Evolutionary conservation across 2,888 invertebrate species (phyloP).

Genomic region (Tipula vernalis): DNA sequence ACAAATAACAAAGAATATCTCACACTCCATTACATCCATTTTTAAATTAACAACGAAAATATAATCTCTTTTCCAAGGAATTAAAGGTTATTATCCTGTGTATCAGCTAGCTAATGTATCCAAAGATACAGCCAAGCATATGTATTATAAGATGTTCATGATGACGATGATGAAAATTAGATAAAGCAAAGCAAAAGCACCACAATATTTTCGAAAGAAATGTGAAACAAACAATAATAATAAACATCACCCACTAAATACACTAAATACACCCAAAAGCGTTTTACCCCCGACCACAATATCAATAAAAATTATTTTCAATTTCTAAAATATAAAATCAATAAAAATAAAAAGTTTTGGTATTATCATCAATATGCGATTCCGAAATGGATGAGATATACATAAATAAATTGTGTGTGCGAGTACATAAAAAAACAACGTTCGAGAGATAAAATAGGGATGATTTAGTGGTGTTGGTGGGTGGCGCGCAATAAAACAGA

Average conservation of each 20-base stretch:
- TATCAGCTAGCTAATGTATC: not conserved
- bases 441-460: not conserved
- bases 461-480: not conserved
- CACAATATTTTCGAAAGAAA: not conserved
- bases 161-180: not conserved
- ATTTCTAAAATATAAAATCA: not conserved
- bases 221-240: not conserved
- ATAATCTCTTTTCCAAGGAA: not conserved
- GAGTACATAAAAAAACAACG: not conserved
- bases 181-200: not conserved
- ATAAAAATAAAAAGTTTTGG: not conserved
- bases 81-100: not conserved
- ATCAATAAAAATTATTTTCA: not conserved
- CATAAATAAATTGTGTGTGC: not conserved
- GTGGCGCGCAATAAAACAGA: not conserved
- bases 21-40: not conserved
- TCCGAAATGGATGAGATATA: not conserved
- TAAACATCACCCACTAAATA: not conserved
- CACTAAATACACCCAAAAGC: not conserved
- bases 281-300: not conserved
- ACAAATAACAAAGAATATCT: not conserved
- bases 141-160: not conserved
- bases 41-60: not conserved
- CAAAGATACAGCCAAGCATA: not conserved
- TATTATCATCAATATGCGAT: not conserved